Conservation (phyloP, 2,888 invertebrate species). For the Dasypogon diadema region DNA sequence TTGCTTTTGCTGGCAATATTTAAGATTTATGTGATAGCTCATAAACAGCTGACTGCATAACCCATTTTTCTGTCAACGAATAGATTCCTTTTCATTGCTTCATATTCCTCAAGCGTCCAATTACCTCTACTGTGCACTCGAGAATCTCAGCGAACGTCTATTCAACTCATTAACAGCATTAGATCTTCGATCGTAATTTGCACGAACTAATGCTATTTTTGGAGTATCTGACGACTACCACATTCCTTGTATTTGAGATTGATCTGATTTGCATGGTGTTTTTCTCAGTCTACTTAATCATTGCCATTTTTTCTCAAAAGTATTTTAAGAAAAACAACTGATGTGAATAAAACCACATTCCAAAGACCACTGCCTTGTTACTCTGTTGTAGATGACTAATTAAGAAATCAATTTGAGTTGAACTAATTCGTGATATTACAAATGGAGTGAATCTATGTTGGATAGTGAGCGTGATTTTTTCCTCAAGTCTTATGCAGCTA, state of each 20-base stretch:
- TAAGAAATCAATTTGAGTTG: neutral
- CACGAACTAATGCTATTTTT: no score
- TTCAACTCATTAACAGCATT: no score
- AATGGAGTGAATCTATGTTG: neutral
- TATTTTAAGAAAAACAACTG: neutral
- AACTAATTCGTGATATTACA: neutral
- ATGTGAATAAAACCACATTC: neutral
- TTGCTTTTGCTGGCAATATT: slow-evolving; percentile 5
- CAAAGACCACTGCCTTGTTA: neutral
- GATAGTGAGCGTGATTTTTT: no score
- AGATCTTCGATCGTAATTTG: no score
- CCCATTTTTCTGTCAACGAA: neutral
- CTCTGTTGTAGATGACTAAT: slow-evolving; percentile 10
- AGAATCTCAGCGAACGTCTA: no score
- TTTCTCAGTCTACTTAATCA: no score
- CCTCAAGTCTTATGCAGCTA: no score
- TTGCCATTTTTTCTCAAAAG: no score
- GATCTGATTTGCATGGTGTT: no score
- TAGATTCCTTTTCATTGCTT: neutral
- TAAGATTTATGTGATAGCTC: slow-evolving; percentile 4
- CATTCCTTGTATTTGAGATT: no score
- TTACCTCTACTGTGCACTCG: neutral
- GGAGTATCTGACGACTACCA: no score
- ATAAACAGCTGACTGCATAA: neutral
- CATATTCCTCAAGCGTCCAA: no score